Conservation (phyloP, 2,113 vertebrate genomes). For the Zeus faber region DNA sequence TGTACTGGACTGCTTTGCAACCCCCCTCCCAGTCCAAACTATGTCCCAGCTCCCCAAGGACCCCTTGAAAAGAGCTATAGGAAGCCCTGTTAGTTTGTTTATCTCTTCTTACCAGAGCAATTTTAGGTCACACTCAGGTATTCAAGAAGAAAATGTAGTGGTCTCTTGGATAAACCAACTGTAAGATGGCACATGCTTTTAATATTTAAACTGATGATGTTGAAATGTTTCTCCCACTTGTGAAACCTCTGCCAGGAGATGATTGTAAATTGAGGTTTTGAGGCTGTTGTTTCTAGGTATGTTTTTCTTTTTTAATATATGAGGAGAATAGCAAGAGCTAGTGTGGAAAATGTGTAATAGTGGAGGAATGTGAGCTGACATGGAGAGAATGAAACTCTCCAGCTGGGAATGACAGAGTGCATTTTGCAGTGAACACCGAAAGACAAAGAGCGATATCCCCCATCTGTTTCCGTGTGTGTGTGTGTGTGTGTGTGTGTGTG, state of each 20-base stretch:
- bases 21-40: conserved; percentile 24
- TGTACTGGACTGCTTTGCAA: conserved; percentile 44
- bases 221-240: background rate
- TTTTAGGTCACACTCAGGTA: conserved; percentile 37
- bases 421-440: conserved; percentile 17
- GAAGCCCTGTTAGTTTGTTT: conserved; percentile 42
- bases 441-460: conserved; percentile 20
- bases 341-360: conserved; percentile 51
- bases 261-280: conserved; percentile 29
- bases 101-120: conserved; percentile 33
- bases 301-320: conserved; percentile 31
- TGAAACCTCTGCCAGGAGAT: background rate
- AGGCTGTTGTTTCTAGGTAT: conserved; percentile 53
- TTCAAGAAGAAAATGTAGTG: conserved; percentile 26
- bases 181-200: background rate
- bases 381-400: conserved; percentile 41
- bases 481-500: conserved; percentile 20
- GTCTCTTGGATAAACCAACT: conserved; percentile 15
- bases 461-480: conserved; percentile 5
- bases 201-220: background rate
- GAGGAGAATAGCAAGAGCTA: conserved; percentile 40
- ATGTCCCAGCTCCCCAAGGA: conserved; percentile 28
- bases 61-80: conserved; percentile 29
- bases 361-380: conserved; percentile 60
- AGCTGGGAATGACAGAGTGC: conserved; percentile 46